Evolutionary conservation across 2,888 invertebrate genomes (phyloP).

Genomic region (Sthenelais limicola): DNA sequence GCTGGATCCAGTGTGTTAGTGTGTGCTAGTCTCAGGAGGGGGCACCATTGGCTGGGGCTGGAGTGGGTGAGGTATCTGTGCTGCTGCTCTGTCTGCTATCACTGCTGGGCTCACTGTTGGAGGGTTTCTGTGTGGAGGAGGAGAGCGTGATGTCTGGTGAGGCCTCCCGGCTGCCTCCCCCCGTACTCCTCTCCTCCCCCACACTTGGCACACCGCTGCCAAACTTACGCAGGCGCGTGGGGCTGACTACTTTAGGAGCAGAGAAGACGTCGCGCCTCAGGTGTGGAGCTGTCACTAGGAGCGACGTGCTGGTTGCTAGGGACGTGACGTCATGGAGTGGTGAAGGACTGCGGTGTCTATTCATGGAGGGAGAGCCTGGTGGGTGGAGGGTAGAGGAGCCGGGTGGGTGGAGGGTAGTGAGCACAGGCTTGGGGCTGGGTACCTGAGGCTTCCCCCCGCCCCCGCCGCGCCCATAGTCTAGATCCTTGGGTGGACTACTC

Average conservation of each 20-base stretch:
- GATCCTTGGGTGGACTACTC: slow-evolving; percentile 5
- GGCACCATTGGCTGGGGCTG: too few species aligned
- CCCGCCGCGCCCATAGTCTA: not conserved
- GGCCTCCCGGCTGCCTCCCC: too few species aligned
- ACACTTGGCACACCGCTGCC: too few species aligned
- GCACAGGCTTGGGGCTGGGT: slow-evolving; percentile 3
- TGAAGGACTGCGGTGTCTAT: slow-evolving; percentile 22
- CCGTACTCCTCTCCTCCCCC: too few species aligned
- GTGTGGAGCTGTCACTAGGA: slow-evolving; percentile 18
- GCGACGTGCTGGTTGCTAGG: not conserved
- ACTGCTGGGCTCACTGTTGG: too few species aligned
- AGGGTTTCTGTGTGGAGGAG: too few species aligned
- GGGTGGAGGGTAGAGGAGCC: not conserved
- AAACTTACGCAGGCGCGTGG: slow-evolving; percentile 22
- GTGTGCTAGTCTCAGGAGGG: too few species aligned
- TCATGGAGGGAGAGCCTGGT: too few species aligned
- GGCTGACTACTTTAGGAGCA: slow-evolving; percentile 30
- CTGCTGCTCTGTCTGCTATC: too few species aligned
- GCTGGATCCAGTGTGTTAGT: too few species aligned
- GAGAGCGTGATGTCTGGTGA: too few species aligned
- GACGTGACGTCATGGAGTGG: not conserved
- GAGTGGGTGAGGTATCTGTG: too few species aligned
- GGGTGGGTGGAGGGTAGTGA: not conserved
- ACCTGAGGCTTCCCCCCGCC: slow-evolving; percentile 1
- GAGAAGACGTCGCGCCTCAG: slow-evolving; percentile 28